A percentile compares a stretch with the other conserved stretches of the same genome.
Conservation (phyloP, 2,113 vertebrate species). For the Chascanopsetta lugubris region DNA sequence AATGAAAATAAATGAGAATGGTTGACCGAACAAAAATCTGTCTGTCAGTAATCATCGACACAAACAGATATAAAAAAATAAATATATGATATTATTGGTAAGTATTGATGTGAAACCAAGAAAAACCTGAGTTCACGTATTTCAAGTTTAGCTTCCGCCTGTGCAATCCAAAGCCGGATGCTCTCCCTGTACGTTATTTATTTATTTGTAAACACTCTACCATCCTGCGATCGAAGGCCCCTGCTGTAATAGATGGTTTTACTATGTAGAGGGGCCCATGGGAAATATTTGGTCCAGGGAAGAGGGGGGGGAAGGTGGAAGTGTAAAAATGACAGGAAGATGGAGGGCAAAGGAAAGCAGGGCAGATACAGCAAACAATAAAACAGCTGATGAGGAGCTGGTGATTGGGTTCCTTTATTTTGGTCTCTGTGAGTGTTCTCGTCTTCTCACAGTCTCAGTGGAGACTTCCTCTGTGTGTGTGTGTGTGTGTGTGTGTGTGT, state of each 20-base stretch:
- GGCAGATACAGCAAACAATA: constrained; percentile 56
- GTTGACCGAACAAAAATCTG: too few species aligned
- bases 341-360: constrained; percentile 41
- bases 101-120: background rate
- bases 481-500: too few species aligned
- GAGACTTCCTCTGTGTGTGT: constrained; percentile 44
- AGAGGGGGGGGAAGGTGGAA: constrained; percentile 18
- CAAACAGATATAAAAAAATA: too few species aligned
- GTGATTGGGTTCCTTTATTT: constrained; percentile 44
- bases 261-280: constrained; percentile 28
- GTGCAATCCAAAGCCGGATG: background rate
- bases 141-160: background rate
- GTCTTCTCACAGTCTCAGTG: constrained; percentile 17
- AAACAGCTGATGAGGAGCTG: constrained; percentile 56
- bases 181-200: background rate
- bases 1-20: too few species aligned
- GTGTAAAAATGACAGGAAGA: constrained; percentile 40
- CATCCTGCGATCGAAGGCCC: constrained; percentile 23
- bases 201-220: constrained; percentile 1
- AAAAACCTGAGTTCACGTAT: background rate
- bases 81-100: too few species aligned
- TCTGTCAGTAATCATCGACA: too few species aligned
- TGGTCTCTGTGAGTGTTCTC: background rate
- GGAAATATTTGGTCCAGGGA: constrained; percentile 61
- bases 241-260: constrained; percentile 36